These are phyloP conservation scores for Augiades crinisus DNA, from an alignment of 2,888 invertebrate species.

Conservation along the genomic window DNA sequence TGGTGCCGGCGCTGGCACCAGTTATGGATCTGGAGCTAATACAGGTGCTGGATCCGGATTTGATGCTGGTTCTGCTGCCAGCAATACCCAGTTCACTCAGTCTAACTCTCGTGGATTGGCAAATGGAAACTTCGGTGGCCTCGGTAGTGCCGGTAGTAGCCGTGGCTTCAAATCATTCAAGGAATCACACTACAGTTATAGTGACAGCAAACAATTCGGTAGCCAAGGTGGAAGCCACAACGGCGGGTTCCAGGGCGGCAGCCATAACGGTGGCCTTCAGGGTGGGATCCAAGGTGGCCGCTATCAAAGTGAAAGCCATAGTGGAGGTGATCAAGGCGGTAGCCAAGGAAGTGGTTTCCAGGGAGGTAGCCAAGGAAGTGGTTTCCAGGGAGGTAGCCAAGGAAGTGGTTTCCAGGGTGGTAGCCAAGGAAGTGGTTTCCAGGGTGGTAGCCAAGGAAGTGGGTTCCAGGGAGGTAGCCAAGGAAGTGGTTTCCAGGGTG, in stretches of 20 bases:
- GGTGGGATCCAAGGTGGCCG: background rate
- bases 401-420: background rate
- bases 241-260: no score
- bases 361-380: no score
- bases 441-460: background rate
- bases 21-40: conserved; percentile 5
- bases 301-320: background rate
- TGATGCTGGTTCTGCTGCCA: background rate
- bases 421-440: background rate
- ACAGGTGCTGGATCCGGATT: background rate
- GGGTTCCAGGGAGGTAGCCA: background rate
- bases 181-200: conserved; percentile 15
- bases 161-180: conserved; percentile 5
- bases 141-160: background rate
- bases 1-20: conserved; percentile 18
- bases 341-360: background rate
- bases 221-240: background rate
- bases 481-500: background rate
- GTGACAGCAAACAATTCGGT: background rate
- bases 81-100: background rate
- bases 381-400: background rate
- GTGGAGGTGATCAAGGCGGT: background rate
- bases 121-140: background rate
- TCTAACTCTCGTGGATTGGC: conserved; percentile 4
- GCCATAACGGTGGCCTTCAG: no score